Base-by-base conservation (phyloP, 2,888 invertebrate species). In the Escarpia spicata region DNA sequence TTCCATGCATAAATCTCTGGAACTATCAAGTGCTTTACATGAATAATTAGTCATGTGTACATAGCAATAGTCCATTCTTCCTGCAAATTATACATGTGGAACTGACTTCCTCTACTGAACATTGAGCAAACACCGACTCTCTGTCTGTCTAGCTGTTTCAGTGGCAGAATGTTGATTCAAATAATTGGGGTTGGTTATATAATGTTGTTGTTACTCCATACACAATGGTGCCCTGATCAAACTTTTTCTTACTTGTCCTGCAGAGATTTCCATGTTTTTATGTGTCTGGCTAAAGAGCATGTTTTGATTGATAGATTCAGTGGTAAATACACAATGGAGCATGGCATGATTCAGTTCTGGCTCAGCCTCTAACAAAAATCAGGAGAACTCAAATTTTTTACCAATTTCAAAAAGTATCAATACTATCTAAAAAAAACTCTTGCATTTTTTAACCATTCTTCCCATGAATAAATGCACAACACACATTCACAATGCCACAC, bases 111-210 rank as follows among this genome's bases (percentile, higher is more conserved):
- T 75, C 75, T 75, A 75, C 75, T 75, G 75, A 26, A n/a, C 75
- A 75, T 26, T 75, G 75, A 26, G 26, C 75, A 75, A 26, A 75
- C 75, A 15, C 19, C 75, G 19, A 26, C 75, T 26, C 6, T 75
- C 19, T 15, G 75, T 75, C 75, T 75, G 6, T 26, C 19, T 75
- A n/a, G 26, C 0, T 26, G 26, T 75, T 1, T 75, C 19, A 6
- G 15, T 75, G 75, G 75, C 75, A 75, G 75, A 19, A 75, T 75
- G 75, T 75, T 75, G 75, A 75, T 75, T 75, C 75, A 75, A 75
- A 75, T 75, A 75, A 75, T 75, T 75, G 75, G 75, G 75, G 75
- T 75, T 26, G 26, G n/a, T 60, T 19, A 3, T 19, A 26, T 26
- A 75, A 75, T 75, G 15, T 75, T 6, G 75, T 26, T 75, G 75